These are phyloP conservation scores for Tragelaphus eurycerus DNA, from an alignment of 2,797 vertebrate genomes.

Conservation along the genomic window DNA sequence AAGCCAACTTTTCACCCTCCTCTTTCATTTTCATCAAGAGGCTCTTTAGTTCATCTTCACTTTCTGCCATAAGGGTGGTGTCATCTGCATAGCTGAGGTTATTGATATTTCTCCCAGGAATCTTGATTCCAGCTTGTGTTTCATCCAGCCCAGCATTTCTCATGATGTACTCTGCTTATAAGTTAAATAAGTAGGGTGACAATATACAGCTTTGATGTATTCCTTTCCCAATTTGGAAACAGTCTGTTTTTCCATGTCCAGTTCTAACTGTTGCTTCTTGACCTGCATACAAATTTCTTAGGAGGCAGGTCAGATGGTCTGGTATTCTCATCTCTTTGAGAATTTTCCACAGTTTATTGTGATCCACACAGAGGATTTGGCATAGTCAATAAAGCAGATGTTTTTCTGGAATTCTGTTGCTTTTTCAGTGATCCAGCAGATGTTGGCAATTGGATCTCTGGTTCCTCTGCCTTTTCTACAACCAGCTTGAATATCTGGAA, in stretches of 20 bases:
- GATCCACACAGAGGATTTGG: neutral
- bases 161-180: neutral
- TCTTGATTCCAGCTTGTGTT: neutral
- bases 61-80: neutral
- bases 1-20: neutral
- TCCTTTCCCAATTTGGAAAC: neutral
- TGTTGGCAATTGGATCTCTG: neutral
- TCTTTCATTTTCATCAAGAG: neutral
- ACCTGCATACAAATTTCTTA: neutral
- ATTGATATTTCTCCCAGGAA: neutral
- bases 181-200: neutral
- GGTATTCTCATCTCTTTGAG: neutral
- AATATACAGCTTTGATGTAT: neutral
- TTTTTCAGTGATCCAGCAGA: neutral
- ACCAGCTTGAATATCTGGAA: neutral
- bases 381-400: neutral
- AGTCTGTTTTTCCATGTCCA: neutral
- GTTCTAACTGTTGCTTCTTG: neutral
- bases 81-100: neutral
- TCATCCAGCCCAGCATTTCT: neutral
- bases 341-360: neutral
- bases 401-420: neutral
- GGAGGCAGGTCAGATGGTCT: neutral
- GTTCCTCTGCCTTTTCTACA: neutral
- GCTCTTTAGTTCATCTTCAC: neutral